Evolutionary conservation across 1,140 invertebrate genomes (phyloP).

Genomic region (Cherax destructor): DNA sequence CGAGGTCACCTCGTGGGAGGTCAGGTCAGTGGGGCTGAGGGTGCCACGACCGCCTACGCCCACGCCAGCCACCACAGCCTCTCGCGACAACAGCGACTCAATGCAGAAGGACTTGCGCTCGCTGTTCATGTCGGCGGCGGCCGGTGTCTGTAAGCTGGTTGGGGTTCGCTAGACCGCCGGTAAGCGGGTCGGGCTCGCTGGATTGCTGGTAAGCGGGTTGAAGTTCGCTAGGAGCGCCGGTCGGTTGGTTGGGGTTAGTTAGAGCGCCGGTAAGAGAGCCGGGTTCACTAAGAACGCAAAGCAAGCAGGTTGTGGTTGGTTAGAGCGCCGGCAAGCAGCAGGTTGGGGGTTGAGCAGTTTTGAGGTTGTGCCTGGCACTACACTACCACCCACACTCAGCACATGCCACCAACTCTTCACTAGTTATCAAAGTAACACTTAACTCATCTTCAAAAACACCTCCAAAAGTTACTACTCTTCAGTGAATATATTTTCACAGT

Average conservation of each 20-base stretch:
- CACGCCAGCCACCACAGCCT: slow-evolving; percentile 44
- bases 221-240: too few relatives aligned
- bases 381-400: not conserved
- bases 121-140: slow-evolving; percentile 43
- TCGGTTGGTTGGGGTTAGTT: not conserved
- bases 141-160: too few relatives aligned
- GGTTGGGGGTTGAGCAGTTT: too few relatives aligned
- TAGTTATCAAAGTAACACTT: not conserved
- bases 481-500: not conserved
- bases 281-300: too few relatives aligned
- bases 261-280: not conserved
- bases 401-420: not conserved
- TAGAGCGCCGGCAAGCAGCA: too few relatives aligned
- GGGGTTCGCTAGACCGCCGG: not conserved
- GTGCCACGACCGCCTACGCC: slow-evolving; percentile 26
- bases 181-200: not conserved
- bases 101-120: slow-evolving; percentile 72
- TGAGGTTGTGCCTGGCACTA: not conserved
- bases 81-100: slow-evolving; percentile 70
- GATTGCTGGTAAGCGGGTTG: not conserved
- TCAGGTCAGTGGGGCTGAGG: slow-evolving; percentile 41
- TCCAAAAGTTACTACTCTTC: not conserved
- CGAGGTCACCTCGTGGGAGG: slow-evolving; percentile 38
- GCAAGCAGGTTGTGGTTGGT: too few relatives aligned
- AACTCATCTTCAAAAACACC: not conserved